Base-by-base conservation (phyloP, 2,888 invertebrate genomes). In the Drosophila pseudotakahashii region DNA sequence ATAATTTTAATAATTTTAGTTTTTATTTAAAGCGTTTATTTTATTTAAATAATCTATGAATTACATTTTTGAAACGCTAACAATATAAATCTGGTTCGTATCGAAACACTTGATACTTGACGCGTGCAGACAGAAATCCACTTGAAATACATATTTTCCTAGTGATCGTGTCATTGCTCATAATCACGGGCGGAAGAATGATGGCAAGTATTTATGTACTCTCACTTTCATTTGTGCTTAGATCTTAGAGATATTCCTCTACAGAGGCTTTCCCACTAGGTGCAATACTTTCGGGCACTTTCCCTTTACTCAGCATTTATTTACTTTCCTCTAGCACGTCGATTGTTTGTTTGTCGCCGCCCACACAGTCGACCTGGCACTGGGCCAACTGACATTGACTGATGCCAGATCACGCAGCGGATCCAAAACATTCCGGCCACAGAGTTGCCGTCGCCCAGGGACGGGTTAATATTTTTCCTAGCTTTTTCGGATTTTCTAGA, bases 361-460 rank as follows among this genome's bases (percentile, higher is more conserved):
- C 85, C 62, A 72, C 73, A 37, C 72, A 13, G 64, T 57, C 57
- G 67, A 66, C 59, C 81, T 89, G 89, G 89, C 90, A 85, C 66
- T 75, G 53, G 45, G 78, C 89, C 89, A 89, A 81, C 81, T 89
- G 89, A 89, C 89, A 89, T 89, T 89, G 89, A 89, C 90, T 89
- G 89, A 89, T 89, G 89, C 89, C 84, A 79, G 82, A 78, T 51
- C 66, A 53, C 63, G 59, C 71, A 55, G 68, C 68, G 67, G 60
- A 54, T 69, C 48, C 26, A 59, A 36, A 59, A 59, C 48, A 63
- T 63, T 63, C 48, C 37, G 59, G 59, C 59, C 62, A 41, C 34
- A 59, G 26, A 62, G 45, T 39, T 62, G 13, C 62, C 62, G 32
- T 47, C 41, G 59, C 59, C 62, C 62, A 48, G 59, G 85, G 79